Evolutionary conservation across 2,888 invertebrate species (phyloP).

Genomic region (Labia minor): DNA sequence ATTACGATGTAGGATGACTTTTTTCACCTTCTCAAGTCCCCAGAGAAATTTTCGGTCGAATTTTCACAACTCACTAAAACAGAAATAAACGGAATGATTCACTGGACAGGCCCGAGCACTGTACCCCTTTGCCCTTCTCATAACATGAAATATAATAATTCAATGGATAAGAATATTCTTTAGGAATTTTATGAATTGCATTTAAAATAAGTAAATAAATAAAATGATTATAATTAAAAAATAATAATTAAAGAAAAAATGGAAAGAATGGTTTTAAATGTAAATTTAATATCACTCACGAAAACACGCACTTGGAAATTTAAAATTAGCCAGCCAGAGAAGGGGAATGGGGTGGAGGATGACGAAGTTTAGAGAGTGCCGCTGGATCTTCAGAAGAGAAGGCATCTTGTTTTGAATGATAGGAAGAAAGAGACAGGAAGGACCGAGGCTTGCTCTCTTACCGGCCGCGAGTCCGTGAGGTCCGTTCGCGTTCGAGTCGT

Average conservation of each 20-base stretch:
- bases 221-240: background rate
- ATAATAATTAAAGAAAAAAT: background rate
- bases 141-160: no score
- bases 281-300: no score
- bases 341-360: background rate
- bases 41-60: slow-evolving; percentile 13
- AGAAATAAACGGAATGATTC: slow-evolving; percentile 4
- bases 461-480: slow-evolving; percentile 1
- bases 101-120: background rate
- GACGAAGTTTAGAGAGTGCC: background rate
- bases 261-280: background rate
- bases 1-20: background rate
- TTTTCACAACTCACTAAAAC: slow-evolving; percentile 13
- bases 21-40: slow-evolving; percentile 5
- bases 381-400: background rate
- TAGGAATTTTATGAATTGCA: no score
- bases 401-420: background rate
- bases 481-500: slow-evolving; percentile 4
- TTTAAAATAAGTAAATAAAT: no score
- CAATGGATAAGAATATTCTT: no score
- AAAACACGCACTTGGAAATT: background rate
- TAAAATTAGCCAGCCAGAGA: background rate
- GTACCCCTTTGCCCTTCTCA: background rate
- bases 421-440: background rate
- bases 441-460: background rate